Conservation (phyloP, 2,113 vertebrate species). For the Scomber japonicus region DNA sequence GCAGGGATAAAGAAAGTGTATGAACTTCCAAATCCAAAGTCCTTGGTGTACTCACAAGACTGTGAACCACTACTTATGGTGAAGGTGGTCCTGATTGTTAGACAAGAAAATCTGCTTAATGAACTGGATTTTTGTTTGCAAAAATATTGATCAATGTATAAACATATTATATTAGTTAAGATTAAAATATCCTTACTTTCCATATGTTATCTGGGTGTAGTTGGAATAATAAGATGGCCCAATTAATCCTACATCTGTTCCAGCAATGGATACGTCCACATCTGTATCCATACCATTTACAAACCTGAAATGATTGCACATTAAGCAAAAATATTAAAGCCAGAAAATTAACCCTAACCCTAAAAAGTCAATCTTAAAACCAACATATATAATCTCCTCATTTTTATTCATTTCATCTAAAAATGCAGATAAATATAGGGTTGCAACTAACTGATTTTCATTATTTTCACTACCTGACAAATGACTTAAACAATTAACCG, state of each 20-base stretch:
- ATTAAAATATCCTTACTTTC: conserved; percentile 82
- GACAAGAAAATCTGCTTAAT: not conserved
- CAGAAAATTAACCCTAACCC: not conserved
- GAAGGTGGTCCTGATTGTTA: conserved; percentile 69
- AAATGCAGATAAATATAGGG: not conserved
- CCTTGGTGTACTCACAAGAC: conserved; percentile 69
- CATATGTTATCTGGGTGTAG: conserved; percentile 79
- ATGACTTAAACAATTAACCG: not conserved
- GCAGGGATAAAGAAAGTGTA: conserved; percentile 86
- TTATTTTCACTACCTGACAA: not conserved
- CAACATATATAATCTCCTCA: not conserved
- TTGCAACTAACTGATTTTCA: not conserved
- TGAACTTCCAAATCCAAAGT: conserved; percentile 88
- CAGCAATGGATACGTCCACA: conserved; percentile 74
- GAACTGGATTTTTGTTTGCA: not conserved
- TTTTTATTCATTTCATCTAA: not conserved
- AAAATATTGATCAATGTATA: not conserved
- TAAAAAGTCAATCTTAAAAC: not conserved
- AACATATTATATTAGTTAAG: not conserved
- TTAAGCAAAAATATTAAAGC: not conserved
- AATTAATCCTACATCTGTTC: conserved; percentile 40
- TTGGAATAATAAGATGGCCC: conserved; percentile 60
- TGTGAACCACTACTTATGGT: conserved; percentile 45
- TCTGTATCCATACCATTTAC: conserved; percentile 80
- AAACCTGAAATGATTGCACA: conserved; percentile 85